Evolutionary conservation across 2,888 invertebrate genomes (phyloP).

Genomic region (Drosophila merina): DNA sequence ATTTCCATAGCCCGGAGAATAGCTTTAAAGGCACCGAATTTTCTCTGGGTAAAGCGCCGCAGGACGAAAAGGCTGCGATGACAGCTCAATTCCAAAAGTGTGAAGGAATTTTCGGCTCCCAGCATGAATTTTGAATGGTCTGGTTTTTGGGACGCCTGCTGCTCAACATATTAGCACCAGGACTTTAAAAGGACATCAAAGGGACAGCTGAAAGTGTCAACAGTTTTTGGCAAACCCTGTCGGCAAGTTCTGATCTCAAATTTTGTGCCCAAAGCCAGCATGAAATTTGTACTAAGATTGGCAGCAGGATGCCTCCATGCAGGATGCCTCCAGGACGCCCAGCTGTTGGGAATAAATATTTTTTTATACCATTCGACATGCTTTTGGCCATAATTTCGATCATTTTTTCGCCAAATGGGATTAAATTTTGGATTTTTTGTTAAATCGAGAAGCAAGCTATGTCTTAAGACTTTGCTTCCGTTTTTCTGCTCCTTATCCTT

Average conservation of each 20-base stretch:
- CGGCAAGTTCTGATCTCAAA: constrained; percentile 40
- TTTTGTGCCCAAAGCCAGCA: constrained; percentile 45
- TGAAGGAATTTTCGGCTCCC: constrained; percentile 25
- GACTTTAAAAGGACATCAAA: constrained; percentile 33
- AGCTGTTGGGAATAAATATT: constrained; percentile 21
- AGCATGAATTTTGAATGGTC: constrained; percentile 39
- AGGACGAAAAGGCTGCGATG: constrained; percentile 30
- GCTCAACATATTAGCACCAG: constrained; percentile 77
- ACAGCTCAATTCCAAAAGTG: constrained; percentile 49
- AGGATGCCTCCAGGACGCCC: constrained; percentile 12
- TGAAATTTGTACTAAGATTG: constrained; percentile 40
- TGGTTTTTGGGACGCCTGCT: constrained; percentile 59
- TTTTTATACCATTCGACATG: constrained; percentile 52
- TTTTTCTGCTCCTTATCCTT: constrained; percentile 33
- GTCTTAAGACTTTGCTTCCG: constrained; percentile 58
- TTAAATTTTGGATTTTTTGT: constrained; percentile 34
- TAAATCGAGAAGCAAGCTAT: constrained; percentile 20
- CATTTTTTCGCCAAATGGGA: constrained; percentile 52
- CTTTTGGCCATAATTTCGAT: constrained; percentile 15
- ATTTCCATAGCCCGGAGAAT: constrained; percentile 5
- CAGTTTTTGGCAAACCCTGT: constrained; percentile 41
- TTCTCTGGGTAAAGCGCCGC: constrained; percentile 48
- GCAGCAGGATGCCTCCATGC: constrained; percentile 35
- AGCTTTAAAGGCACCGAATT: constrained; percentile 45
- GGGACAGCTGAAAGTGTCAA: constrained; percentile 76